phyloP scores from a whole-genome alignment of 92 coral and sea anemone species.

The Ricordea florida region DNA sequence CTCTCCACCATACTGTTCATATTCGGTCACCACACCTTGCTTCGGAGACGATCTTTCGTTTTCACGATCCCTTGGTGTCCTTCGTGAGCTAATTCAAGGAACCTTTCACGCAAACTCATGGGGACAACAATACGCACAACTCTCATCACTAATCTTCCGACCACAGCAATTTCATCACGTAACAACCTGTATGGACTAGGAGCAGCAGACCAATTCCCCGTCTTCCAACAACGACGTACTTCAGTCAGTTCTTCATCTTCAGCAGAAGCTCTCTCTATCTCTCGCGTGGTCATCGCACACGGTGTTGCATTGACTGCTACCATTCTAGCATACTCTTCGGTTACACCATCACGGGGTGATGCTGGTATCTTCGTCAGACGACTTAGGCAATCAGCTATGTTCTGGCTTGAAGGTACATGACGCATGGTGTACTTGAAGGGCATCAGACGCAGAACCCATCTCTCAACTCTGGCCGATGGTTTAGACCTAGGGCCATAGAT shows the following conservation, averaged over 20 bases:
- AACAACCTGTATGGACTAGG: constrained; percentile 6
- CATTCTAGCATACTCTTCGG: constrained; percentile 19
- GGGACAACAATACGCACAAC: constrained; percentile 30
- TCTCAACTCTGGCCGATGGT: constrained; percentile 35
- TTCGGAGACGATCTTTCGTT: no score
- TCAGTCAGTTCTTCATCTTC: constrained; percentile 36
- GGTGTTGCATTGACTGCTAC: constrained; percentile 46
- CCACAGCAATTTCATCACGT: constrained; percentile 14
- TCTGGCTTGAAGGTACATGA: not conserved
- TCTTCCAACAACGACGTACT: constrained; percentile 8
- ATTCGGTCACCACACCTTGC: no score
- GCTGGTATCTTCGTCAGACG: no score
- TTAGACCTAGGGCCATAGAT: constrained; percentile 11
- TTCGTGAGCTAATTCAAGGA: constrained; percentile 13
- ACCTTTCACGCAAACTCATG: not conserved
- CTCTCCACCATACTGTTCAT: no score
- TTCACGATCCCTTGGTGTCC: no score
- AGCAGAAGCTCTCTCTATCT: constrained; percentile 38
- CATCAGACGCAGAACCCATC: constrained; percentile 27
- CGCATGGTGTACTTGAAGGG: constrained; percentile 6
- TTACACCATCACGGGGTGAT: constrained; percentile 1
- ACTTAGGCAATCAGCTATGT: constrained; percentile 10
- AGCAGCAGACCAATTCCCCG: constrained; percentile 15
- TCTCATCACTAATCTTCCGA: constrained; percentile 41
- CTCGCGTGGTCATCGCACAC: constrained; percentile 29